Percentiles rank a stretch among this genome's conserved stretches.
Conservation (phyloP, 2,113 vertebrate species). For the Rhinolophus ferrumequinum region DNA sequence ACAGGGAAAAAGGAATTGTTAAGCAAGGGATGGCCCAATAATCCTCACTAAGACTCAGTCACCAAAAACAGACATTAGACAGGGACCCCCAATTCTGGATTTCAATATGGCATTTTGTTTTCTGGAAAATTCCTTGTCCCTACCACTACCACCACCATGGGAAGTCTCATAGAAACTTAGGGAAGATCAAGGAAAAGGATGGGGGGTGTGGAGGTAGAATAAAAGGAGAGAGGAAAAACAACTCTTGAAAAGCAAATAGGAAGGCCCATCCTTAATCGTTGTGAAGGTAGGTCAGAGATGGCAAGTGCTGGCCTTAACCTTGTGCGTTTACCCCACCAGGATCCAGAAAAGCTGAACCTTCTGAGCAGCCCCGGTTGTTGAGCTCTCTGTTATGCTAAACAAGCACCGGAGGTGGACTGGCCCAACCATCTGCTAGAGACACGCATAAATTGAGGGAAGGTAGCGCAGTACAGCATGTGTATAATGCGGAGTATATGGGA, state of each 20-base stretch:
- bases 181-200: neutral
- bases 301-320: constrained; percentile 23
- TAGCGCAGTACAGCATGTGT: constrained; percentile 62
- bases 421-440: constrained; percentile 79
- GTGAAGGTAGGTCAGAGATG: constrained; percentile 34
- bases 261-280: neutral
- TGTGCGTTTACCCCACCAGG: constrained; percentile 48
- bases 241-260: constrained; percentile 36
- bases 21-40: neutral
- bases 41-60: neutral
- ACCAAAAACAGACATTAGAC: neutral
- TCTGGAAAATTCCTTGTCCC: constrained; percentile 9
- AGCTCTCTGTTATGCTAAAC: constrained; percentile 80
- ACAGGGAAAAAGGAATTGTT: neutral
- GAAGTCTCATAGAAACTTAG: constrained; percentile 28
- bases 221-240: constrained; percentile 26
- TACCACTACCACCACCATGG: neutral
- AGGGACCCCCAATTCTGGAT: neutral
- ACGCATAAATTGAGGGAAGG: constrained; percentile 76
- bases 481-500: constrained; percentile 65
- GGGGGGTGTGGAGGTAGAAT: neutral
- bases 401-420: constrained; percentile 74
- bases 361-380: constrained; percentile 45
- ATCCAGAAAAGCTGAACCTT: constrained; percentile 67
- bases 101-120: neutral